Evolutionary conservation across 2,888 invertebrate genomes (phyloP).

Genomic region (Acanthosepion pharaonis): DNA sequence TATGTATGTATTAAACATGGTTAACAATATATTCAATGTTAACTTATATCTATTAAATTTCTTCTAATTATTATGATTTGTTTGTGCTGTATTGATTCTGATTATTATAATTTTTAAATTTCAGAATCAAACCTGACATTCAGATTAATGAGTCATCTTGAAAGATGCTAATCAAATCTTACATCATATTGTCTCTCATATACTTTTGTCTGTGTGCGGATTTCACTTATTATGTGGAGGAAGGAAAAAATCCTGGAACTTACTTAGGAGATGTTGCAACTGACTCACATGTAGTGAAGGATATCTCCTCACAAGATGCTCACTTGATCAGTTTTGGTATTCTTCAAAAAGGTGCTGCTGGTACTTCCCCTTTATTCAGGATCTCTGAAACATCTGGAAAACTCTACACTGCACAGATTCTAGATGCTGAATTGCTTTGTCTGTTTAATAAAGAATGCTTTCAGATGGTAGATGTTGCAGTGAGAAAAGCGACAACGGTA

Average conservation of each 20-base stretch:
- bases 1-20: too few species aligned
- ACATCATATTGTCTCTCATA: neutral
- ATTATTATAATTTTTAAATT: neutral
- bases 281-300: neutral
- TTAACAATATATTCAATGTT: too few species aligned
- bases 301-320: neutral
- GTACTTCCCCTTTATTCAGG: neutral
- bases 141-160: neutral
- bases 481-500: neutral
- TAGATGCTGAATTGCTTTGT: neutral
- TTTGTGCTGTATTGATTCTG: neutral
- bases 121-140: neutral
- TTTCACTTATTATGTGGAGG: neutral
- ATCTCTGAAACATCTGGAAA: neutral
- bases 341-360: neutral
- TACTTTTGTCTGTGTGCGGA: neutral
- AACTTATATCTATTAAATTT: too few species aligned
- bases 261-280: neutral
- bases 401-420: neutral
- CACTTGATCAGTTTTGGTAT: neutral
- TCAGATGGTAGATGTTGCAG: neutral
- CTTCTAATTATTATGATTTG: neutral
- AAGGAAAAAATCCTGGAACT: neutral
- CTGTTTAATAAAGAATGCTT: neutral
- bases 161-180: neutral